Base-by-base conservation (phyloP, 2,113 vertebrate species). In the Holacanthus passer region DNA sequence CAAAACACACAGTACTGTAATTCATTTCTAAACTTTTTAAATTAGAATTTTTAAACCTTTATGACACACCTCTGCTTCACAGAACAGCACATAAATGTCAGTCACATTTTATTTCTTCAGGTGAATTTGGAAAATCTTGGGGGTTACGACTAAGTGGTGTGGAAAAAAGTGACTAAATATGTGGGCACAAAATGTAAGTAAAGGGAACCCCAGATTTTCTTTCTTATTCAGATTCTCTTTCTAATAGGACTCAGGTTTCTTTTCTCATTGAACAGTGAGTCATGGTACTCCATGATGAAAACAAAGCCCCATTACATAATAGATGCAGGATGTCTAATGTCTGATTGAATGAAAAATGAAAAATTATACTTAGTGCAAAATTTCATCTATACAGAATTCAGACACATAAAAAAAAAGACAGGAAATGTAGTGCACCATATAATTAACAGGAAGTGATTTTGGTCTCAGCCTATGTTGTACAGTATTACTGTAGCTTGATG, bases 251-350 rank as follows among this genome's bases (percentile, higher is more conserved):
- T n/a, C n/a, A n/a, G 47, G 16, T 27, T 64, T 17, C 17, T 68
- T n/a, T 58, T 50, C 60, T 72, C 2, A 22, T 35, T 41, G 13
- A 39, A n/a, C 19, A 9, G 32, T 63, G 82, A 88, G 50, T 88
- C 82, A 67, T 32, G 4, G 50, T 24, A 2, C 65, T 71, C 13
- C 59, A 2, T 69, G 32, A 50, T 47, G 35, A 22, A 4, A n/a
- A 24, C 8, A 27, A 55, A 81, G 45, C 41, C 4, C 47, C 7
- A 6, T 35, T 83, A 9, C 27, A 75, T 45, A 41, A 20, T 1
- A 62, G 71, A 75, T 45, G 32, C 43, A 67, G 19, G 45, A 66
- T 60, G 16, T 66, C 32, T 75, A 41, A 11, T 20, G n/a, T 71
- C 29, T 77, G 45, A 10, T 22, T 56, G 31, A 82, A 58, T 24